Base-by-base conservation (phyloP, 2,113 vertebrate species). In the Casuarius casuarius region DNA sequence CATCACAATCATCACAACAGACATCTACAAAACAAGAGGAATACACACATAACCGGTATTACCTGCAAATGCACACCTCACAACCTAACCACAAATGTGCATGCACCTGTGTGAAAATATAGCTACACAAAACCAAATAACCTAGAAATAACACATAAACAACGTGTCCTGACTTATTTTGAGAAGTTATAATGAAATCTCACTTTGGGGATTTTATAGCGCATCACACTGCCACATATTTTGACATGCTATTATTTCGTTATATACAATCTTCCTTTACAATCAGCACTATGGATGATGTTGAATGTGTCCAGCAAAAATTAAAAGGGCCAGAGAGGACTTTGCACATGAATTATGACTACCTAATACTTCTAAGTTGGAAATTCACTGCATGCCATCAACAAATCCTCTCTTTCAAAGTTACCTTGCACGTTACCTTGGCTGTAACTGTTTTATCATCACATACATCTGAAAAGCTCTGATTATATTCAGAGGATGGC, bases 1-100 rank as follows among this genome's bases (percentile, higher is more conserved):
- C 99, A 99, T 99, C 65, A 99, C 40, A 80, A 99, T 99, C 99
- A 99, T 99, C 91, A 99, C 97, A 40, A 99, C 92, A 70, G 99
- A 99, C 99, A 99, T 99, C 99, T 99, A 98, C 31, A 95, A 97
- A 94, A 94, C 5, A 42, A 88, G 52, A 94, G 33, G 79, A 91
- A 94, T 18, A 92, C 52, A 61, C 29, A 72, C 12, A 71, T 21
- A 71, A 54, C 4, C 18, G 46, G 9, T 28, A 31, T 49, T 66
- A 76, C 29, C 49, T 54, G 67, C 74, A 78, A 22, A 40, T 52
- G 13, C 78, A 85, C 46, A 59, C 11, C 61, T 77, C 33, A 29
- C 21, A 72, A 63, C 4, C 52, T 83, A 73, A 73, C 22, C 22
- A 58, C 13, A n/a, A 79, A 86, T 59, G 13, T 12, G 23, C 23